Evolutionary conservation across 2,113 vertebrate genomes (phyloP), one percentile per base, ranked within the genome.

Genomic region (Tapirus terrestris): DNA sequence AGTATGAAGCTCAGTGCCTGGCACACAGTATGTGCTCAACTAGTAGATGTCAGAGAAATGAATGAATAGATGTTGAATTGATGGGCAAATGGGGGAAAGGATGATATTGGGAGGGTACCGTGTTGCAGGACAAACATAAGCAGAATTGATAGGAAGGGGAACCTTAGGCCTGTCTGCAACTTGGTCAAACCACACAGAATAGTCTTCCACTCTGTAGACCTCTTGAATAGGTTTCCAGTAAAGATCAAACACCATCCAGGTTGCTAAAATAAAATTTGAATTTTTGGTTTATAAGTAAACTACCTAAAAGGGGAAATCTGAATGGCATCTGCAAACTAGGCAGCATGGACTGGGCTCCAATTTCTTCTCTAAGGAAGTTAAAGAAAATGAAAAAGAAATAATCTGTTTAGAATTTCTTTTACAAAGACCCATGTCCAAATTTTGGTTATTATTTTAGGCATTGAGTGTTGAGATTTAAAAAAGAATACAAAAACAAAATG

Each of bases 401-500:
- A 0, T 6, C 18, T 2, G 0, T 48, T 81, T 73, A 51, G 36
- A 87, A 76, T 79, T 86, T 63, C 11, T 67, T 72, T 82, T 82
- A 58, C 6, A 65, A 89, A 93, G 31, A 92, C 4, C 45, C 33
- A 56, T 63, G 91, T 95, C 25, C 23, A 63, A 89, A 58, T 43
- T 73, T 76, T 31, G 77, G 17, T 14, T 81, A 36, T 85, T 92
- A 68, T 39, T 96, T 96, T 87, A 85, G 76, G n/a, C n/a, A 65
- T 48, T 48, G 43, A 21, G 60, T 36, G 3, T 39, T 36, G 0
- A 67, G n/a, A 58, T 72, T 89, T 48, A 18, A 43, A 33, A 25
- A 36, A 45, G 27, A 60, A 45, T 53, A 39, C 25, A 72, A 73
- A 58, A 18, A 45, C 18, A 80, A 96, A 60, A 76, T 17, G 63